Conservation (phyloP, 2,113 vertebrate genomes). For the Lamprotornis superbus region DNA sequence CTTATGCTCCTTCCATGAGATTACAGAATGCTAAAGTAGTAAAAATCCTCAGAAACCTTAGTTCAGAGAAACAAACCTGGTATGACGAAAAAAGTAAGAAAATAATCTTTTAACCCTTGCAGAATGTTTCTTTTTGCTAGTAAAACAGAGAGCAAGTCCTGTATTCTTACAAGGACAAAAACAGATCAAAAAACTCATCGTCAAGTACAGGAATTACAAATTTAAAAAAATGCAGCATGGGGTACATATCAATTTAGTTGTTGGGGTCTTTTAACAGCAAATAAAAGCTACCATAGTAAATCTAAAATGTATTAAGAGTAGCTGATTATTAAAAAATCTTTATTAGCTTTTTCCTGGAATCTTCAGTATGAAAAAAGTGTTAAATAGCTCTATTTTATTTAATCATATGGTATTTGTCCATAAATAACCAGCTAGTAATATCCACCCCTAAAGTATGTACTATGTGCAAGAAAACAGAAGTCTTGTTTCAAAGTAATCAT, state of each 20-base stretch:
- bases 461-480: slow-evolving; percentile 21
- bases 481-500: neutral
- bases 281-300: slow-evolving; percentile 37
- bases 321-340: slow-evolving; percentile 33
- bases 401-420: neutral
- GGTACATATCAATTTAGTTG: slow-evolving; percentile 41
- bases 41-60: slow-evolving; percentile 66
- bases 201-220: slow-evolving; percentile 65
- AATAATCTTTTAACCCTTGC: slow-evolving; percentile 51
- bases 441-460: slow-evolving; percentile 1
- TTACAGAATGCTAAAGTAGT: slow-evolving; percentile 47
- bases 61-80: slow-evolving; percentile 58
- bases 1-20: slow-evolving; percentile 42
- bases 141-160: slow-evolving; percentile 52
- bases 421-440: slow-evolving; percentile 6
- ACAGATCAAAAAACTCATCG: slow-evolving; percentile 55
- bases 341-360: slow-evolving; percentile 62
- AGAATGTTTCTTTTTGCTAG: slow-evolving; percentile 45
- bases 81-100: slow-evolving; percentile 55
- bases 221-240: slow-evolving; percentile 65
- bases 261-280: slow-evolving; percentile 16
- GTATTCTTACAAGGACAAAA: slow-evolving; percentile 29
- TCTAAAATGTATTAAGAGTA: slow-evolving; percentile 27
- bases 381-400: neutral
- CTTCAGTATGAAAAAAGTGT: slow-evolving; percentile 9